Base-by-base conservation (phyloP, 2,888 invertebrate species). In the Drosophila demipolita region DNA sequence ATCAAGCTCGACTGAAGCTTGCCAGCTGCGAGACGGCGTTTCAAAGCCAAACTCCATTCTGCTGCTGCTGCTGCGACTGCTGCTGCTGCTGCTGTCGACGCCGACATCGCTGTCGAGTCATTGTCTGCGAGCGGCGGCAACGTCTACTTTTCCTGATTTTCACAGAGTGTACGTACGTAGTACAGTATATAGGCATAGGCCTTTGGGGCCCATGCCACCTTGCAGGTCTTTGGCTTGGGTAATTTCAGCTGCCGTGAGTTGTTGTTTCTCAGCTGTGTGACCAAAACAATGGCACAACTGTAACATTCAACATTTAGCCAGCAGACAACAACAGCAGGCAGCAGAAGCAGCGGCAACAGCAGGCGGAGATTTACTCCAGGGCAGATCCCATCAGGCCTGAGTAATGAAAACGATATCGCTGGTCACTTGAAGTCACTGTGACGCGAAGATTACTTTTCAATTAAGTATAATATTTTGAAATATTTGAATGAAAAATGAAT, bases 221-320 rank as follows among this genome's bases (percentile, higher is more conserved):
- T 88, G 90, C 89, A 77, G 89, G 90, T 90, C 90, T 90, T 87
- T 80, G 84, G 90, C 84, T 88, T 85, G 90, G 89, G 90, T 85
- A 85, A 85, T 90, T 84, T 84, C 78, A 78, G 78, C 73, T 78
- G 82, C 78, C 78, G 78, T 78, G 82, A 82, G 78, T 78, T 82
- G 78, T 78, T 78, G 78, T 78, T 78, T 87, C 84, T 90, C 84
- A 84, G 84, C 88, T 87, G 90, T 87, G 80, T 82, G 88, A 85
- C 83, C 90, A 90, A 90, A 85, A 85, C 85, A 85, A 85, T 85
- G 89, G 85, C 74, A 82, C 79, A 80, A 80, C 82, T 80, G 79
- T 80, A 80, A 75, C 80, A 85, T 49, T 40, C 73, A 60, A n/a
- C 67, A 45, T 52, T 49, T 66, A 45, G 36, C 55, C 63, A 53